A percentile compares a stretch with the other conserved stretches of the same genome.
Evolutionary conservation across 1,140 invertebrate genomes (phyloP).

Genomic region (Helicoverpa armigera): DNA sequence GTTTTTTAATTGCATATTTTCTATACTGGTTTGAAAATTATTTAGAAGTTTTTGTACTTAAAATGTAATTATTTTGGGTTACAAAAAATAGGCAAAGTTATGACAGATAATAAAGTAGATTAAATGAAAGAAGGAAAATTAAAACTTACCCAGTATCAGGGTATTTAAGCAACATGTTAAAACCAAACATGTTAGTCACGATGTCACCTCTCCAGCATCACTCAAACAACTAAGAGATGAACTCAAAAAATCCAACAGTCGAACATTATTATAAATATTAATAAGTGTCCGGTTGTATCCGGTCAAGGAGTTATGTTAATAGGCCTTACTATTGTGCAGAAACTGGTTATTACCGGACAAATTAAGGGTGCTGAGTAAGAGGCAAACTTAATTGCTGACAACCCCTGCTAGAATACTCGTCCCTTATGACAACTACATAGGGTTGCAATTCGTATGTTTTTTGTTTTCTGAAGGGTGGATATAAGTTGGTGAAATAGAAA

Average conservation of each 20-base stretch:
- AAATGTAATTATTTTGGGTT: no score
- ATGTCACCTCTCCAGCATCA: conserved; percentile 67
- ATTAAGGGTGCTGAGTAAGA: conserved; percentile 77
- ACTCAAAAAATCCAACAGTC: conserved; percentile 14
- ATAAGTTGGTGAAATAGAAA: conserved; percentile 69
- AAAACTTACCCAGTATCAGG: conserved; percentile 27
- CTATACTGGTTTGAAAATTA: no score
- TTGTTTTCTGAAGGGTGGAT: conserved; percentile 27
- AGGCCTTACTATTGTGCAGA: conserved; percentile 70
- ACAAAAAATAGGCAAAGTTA: no score
- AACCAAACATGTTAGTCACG: conserved; percentile 18
- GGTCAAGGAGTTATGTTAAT: conserved; percentile 86
- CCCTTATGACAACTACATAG: conserved; percentile 43
- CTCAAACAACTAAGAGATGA: conserved; percentile 65
- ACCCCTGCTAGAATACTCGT: background rate
- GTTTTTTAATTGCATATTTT: background rate
- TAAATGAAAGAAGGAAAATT: background rate
- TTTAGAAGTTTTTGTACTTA: no score
- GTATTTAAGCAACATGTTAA: conserved; percentile 22
- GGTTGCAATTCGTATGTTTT: conserved; percentile 54
- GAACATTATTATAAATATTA: conserved; percentile 78
- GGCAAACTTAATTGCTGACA: conserved; percentile 43
- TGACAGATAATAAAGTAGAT: background rate
- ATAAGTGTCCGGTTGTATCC: conserved; percentile 78
- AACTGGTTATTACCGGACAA: conserved; percentile 77